Conservation (phyloP, 2,113 vertebrate genomes). For the Lampris megalopsis region DNA sequence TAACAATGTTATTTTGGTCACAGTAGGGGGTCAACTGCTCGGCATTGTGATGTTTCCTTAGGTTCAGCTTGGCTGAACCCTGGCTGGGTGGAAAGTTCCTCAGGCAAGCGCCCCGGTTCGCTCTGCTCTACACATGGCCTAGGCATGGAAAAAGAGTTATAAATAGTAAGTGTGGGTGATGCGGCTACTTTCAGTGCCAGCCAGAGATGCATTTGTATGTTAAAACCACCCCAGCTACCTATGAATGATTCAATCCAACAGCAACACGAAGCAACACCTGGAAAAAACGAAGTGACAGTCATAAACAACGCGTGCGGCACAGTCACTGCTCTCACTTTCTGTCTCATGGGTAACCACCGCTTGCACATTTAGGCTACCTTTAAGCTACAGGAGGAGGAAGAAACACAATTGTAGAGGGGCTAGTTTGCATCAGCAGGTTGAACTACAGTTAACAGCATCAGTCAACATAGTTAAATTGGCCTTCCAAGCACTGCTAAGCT, state of each 20-base stretch:
- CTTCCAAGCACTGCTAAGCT: slow-evolving; percentile 58
- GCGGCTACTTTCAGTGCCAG: slow-evolving; percentile 74
- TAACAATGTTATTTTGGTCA: slow-evolving; percentile 44
- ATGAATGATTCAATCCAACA: slow-evolving; percentile 76
- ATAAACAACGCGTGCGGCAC: slow-evolving; percentile 51
- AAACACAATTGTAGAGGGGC: slow-evolving; percentile 54
- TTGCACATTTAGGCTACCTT: slow-evolving; percentile 38
- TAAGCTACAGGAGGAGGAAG: slow-evolving; percentile 56
- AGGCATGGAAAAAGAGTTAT: slow-evolving; percentile 82
- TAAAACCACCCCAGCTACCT: slow-evolving; percentile 70
- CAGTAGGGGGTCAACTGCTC: slow-evolving; percentile 38
- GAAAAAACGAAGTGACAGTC: slow-evolving; percentile 57
- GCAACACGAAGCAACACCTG: slow-evolving; percentile 50
- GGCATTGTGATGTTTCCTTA: slow-evolving; percentile 39
- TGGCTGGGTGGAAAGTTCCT: slow-evolving; percentile 69
- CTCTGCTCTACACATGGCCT: slow-evolving; percentile 77
- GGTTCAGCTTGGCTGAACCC: slow-evolving; percentile 51
- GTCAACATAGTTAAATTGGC: slow-evolving; percentile 79
- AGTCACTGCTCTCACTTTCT: slow-evolving; percentile 56
- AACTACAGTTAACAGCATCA: slow-evolving; percentile 74
- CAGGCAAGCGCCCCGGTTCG: slow-evolving; percentile 72
- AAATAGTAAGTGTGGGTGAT: slow-evolving; percentile 81
- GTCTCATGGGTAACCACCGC: slow-evolving; percentile 51
- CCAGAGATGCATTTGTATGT: slow-evolving; percentile 76
- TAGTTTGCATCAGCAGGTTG: slow-evolving; percentile 73